Evolutionary conservation across 2,797 vertebrate species (phyloP).

Genomic region (Phrynocephalus forsythii): DNA sequence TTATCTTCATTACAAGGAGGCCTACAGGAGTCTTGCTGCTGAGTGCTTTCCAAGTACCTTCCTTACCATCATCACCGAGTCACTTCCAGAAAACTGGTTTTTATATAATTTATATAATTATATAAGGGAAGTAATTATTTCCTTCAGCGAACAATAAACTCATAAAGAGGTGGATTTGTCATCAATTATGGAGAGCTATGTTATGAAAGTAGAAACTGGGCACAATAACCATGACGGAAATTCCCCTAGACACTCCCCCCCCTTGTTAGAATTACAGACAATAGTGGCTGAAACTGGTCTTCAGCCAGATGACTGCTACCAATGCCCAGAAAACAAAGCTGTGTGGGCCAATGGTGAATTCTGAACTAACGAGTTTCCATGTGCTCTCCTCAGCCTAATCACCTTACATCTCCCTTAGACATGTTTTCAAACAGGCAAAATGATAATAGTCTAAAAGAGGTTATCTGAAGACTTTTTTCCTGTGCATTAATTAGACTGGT

Average conservation of each 20-base stretch:
- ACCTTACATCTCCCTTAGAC: background rate
- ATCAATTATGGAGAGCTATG: slow-evolving; percentile 15
- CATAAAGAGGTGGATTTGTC: slow-evolving; percentile 14
- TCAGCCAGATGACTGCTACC: background rate
- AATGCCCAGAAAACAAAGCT: background rate
- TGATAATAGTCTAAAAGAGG: background rate
- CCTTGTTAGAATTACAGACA: background rate
- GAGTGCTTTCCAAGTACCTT: background rate
- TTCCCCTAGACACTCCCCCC: background rate
- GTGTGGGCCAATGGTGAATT: background rate
- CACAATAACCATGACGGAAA: slow-evolving; percentile 23
- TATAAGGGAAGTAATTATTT: slow-evolving; percentile 30
- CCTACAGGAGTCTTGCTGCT: background rate
- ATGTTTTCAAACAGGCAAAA: background rate
- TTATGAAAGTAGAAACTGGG: slow-evolving; percentile 17
- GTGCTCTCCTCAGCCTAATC: background rate
- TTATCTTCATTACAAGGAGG: background rate
- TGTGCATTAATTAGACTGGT: background rate
- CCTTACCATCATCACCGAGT: background rate
- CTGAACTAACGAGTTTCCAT: background rate
- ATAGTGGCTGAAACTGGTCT: background rate
- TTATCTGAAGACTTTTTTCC: background rate
- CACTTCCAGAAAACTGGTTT: slow-evolving; percentile 22
- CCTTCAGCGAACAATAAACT: slow-evolving; percentile 20
- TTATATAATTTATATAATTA: background rate